Base-by-base conservation (phyloP, 1,140 invertebrate species). In the Cotesia chilonis region DNA sequence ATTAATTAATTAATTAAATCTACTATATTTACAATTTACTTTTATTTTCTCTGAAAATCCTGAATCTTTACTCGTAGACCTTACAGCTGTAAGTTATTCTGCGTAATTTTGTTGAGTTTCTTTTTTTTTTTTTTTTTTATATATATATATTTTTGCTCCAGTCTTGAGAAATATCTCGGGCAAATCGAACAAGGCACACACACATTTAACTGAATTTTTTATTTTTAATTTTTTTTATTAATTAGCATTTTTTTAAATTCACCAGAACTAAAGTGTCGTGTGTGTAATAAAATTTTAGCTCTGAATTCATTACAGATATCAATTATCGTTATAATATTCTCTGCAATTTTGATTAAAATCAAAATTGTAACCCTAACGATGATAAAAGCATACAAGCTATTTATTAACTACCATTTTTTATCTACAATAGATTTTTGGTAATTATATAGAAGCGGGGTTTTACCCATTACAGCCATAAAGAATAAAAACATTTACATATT, bases 321-420 rank as follows among this genome's bases (percentile, higher is more conserved):
- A 28, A 28, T 28, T 28, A 28, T 60, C 12, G 28, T 35, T 60
- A 60, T 9, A 10, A 9, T 28, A 60, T 35, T 55, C 54, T 55
- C 17, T 55, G 54, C 9, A 17, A 20, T 60, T 60, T 28, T 2
- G 28, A 35, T 28, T 6, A 60, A 28, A 28, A 28, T 28, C 28
- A 28, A 28, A 28, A 38, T 54, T 28, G 38, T 69, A 83, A 83
- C 80, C 75, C 80, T 82, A 82, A 83, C 78, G 78, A 79, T 84
- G 82, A 82, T 84, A 84, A 85, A 87, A 87, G 84, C 85, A 84
- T 84, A 85, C 80, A 84, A 84, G 84, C 84, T 85, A 85, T 80
- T 82, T 5, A 55, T 55, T 83, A 86, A 83, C 83, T 85, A 85
- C 82, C 81, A 82, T 84, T 80, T 78, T 84, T 79, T 87, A 87